Percentiles rank a stretch among this genome's conserved stretches.
Evolutionary conservation across 2,797 vertebrate species (phyloP).

Genomic region (Periophthalmus magnuspinnatus): DNA sequence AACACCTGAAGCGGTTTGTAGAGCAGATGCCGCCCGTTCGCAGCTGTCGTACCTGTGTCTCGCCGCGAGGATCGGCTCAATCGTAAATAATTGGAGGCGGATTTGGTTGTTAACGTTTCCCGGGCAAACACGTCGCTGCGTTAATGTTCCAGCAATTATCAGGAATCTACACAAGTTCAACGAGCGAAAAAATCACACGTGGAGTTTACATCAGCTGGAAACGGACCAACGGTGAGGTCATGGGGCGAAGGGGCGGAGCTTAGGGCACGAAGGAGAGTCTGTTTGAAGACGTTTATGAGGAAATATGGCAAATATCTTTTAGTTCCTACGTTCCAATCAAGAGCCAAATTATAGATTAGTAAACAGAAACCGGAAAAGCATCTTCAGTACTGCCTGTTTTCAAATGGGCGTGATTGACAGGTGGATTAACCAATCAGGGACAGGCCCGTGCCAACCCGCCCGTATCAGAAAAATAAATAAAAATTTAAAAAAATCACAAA

Average conservation of each 20-base stretch:
- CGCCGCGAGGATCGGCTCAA: slow-evolving; percentile 9
- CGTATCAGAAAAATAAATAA: too few relatives aligned
- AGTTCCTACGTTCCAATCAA: too few relatives aligned
- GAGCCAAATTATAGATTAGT: too few relatives aligned
- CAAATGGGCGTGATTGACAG: too few relatives aligned
- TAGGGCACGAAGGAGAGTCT: background rate
- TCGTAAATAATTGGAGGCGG: slow-evolving; percentile 16
- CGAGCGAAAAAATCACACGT: background rate
- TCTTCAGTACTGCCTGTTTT: too few relatives aligned
- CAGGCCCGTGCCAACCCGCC: too few relatives aligned
- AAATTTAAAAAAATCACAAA: too few relatives aligned
- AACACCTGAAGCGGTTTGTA: background rate
- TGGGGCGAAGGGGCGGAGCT: background rate
- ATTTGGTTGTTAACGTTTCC: slow-evolving; percentile 2
- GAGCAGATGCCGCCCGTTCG: slow-evolving; percentile 4
- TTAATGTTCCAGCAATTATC: slow-evolving; percentile 9
- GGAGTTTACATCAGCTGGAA: background rate
- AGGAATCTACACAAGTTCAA: slow-evolving; percentile 9
- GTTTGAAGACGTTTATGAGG: background rate
- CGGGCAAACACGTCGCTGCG: slow-evolving; percentile 3
- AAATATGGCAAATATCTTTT: too few relatives aligned
- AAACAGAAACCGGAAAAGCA: too few relatives aligned
- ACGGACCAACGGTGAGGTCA: background rate
- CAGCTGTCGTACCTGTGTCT: slow-evolving; percentile 1
- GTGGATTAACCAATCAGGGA: too few relatives aligned